Conservation (phyloP, 2,113 vertebrate genomes). For the Protobothrops mucrosquamatus region DNA sequence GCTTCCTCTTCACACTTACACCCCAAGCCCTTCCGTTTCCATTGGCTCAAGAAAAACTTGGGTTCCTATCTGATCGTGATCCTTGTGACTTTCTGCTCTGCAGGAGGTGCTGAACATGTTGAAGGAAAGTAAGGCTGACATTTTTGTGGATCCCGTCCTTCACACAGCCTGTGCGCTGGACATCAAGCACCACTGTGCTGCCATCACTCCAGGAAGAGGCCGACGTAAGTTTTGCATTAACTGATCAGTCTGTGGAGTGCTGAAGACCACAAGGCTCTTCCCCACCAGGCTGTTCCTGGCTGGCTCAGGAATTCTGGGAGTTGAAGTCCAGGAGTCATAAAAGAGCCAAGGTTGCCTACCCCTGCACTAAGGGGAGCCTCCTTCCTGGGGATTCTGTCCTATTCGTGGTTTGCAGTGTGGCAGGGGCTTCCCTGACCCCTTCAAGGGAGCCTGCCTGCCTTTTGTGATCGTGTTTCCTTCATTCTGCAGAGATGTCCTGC, state of each 20-base stretch:
- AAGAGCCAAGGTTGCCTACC: too few species aligned
- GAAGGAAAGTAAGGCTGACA: slow-evolving; percentile 98
- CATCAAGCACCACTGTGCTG: slow-evolving; percentile 97
- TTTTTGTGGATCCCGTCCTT: slow-evolving; percentile 96
- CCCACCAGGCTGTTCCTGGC: not conserved
- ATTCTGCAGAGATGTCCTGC: slow-evolving; percentile 91
- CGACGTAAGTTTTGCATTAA: slow-evolving; percentile 79
- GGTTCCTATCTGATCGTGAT: not conserved
- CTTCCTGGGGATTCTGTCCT: not conserved
- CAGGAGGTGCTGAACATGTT: slow-evolving; percentile 97
- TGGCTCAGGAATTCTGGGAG: too few species aligned
- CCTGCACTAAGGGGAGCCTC: not conserved
- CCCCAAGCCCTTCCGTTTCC: not conserved
- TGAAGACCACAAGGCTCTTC: not conserved
- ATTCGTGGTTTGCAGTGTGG: not conserved
- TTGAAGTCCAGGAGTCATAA: too few species aligned
- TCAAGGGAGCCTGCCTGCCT: not conserved
- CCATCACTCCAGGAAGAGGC: slow-evolving; percentile 90
- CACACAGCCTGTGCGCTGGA: slow-evolving; percentile 97
- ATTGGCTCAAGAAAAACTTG: not conserved
- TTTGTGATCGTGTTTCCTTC: not conserved
- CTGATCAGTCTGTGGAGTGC: not conserved
- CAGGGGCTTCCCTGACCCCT: not conserved
- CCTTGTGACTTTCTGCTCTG: slow-evolving; percentile 25
- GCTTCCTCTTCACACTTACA: not conserved